phyloP scores from a whole-genome alignment of 2,113 vertebrate genomes.

The Dipodomys spectabilis region DNA sequence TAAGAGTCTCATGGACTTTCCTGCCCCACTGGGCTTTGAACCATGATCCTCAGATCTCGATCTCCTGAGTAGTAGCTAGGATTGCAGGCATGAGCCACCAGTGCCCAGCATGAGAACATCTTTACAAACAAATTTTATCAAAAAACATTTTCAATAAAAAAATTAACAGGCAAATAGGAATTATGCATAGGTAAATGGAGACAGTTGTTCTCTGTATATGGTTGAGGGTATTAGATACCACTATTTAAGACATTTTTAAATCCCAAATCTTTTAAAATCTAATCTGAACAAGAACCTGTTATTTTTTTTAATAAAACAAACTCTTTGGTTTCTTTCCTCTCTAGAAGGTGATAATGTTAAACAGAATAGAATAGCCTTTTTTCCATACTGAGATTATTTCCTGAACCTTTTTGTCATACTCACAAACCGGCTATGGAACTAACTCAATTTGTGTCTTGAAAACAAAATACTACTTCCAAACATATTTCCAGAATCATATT shows the following conservation, averaged over 20 bases:
- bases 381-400: background rate
- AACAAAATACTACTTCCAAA: conserved; percentile 40
- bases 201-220: background rate
- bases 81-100: no score
- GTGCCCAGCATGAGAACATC: no score
- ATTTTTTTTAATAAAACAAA: background rate
- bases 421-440: background rate
- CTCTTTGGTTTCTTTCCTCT: background rate
- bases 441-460: background rate
- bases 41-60: no score
- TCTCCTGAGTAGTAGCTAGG: no score
- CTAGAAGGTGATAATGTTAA: background rate
- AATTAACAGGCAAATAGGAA: background rate
- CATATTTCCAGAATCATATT: background rate
- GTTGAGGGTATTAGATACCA: background rate
- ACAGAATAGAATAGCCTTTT: background rate
- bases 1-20: no score
- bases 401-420: background rate
- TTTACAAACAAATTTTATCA: no score
- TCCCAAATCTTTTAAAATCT: background rate
- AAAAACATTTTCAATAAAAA: background rate
- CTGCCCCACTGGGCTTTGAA: no score
- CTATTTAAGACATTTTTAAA: background rate
- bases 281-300: background rate
- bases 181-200: background rate